phyloP scores from a whole-genome alignment of 1,140 invertebrate species.

The Euura saliciscinereae region DNA sequence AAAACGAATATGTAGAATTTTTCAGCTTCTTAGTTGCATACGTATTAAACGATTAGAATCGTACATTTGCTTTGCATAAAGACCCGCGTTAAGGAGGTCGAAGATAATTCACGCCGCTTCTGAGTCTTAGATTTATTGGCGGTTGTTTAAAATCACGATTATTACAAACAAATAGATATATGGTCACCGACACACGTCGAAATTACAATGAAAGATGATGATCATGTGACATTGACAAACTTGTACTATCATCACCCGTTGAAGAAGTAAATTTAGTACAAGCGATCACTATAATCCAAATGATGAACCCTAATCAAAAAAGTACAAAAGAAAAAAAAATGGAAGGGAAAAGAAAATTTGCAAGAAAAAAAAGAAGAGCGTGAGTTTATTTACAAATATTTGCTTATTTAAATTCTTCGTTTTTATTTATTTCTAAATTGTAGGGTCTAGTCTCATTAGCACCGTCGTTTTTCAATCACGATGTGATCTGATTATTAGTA shows the following conservation, averaged over 20 bases:
- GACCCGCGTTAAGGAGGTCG: neutral
- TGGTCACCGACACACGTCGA: no score
- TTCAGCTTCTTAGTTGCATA: neutral
- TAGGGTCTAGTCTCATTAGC: slow-evolving; percentile 56
- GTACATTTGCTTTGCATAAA: neutral
- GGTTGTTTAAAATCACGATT: neutral
- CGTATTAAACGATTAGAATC: neutral
- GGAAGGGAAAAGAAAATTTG: slow-evolving; percentile 19
- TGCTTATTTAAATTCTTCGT: slow-evolving; percentile 35
- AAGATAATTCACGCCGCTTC: neutral
- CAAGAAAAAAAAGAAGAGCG: slow-evolving; percentile 8
- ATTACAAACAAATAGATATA: neutral
- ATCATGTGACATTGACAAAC: neutral
- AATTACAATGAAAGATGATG: neutral
- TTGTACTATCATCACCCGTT: neutral
- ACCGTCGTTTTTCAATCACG: slow-evolving; percentile 41
- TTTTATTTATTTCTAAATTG: slow-evolving; percentile 38
- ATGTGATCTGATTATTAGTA: slow-evolving; percentile 34
- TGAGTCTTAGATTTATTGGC: neutral
- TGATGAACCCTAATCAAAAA: slow-evolving; percentile 55
- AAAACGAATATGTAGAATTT: neutral
- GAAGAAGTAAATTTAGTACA: slow-evolving; percentile 17
- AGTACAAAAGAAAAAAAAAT: slow-evolving; percentile 52
- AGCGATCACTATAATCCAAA: slow-evolving; percentile 46
- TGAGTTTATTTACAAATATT: slow-evolving; percentile 45